These are phyloP conservation scores for Scomber japonicus DNA, from an alignment of 2,113 vertebrate genomes.

Conservation along the genomic window DNA sequence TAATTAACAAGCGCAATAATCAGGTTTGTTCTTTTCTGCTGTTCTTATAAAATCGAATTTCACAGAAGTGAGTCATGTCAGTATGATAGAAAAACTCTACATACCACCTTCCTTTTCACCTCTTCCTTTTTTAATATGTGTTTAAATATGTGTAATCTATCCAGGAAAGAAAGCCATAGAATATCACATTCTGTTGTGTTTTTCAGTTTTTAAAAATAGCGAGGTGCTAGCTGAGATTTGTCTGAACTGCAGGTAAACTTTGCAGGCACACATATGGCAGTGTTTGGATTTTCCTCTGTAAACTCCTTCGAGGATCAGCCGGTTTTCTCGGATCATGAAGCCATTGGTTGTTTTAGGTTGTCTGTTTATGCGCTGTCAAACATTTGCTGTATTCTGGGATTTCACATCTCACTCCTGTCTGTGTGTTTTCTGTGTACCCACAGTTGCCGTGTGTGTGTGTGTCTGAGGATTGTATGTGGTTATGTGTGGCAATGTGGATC, in stretches of 20 bases:
- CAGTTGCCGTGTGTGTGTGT: not conserved
- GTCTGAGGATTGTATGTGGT: not conserved
- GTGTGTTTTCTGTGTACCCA: slow-evolving; percentile 8
- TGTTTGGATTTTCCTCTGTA: slow-evolving; percentile 41
- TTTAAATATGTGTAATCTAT: not conserved
- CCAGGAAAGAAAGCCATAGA: not conserved
- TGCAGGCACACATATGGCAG: slow-evolving; percentile 47
- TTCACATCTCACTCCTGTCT: slow-evolving; percentile 16
- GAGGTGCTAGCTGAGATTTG: not conserved
- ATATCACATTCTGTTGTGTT: not conserved
- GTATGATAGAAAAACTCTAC: not conserved
- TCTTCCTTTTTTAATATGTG: not conserved
- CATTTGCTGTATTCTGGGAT: slow-evolving; percentile 39
- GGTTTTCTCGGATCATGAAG: slow-evolving; percentile 36
- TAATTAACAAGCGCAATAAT: not conserved
- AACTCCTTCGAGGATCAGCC: slow-evolving; percentile 20
- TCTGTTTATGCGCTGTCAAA: slow-evolving; percentile 49
- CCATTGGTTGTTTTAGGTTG: slow-evolving; percentile 50
- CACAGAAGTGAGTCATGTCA: not conserved
- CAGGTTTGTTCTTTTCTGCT: not conserved
- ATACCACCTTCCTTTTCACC: not conserved
- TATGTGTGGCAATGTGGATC: not conserved
- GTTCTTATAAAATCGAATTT: not conserved
- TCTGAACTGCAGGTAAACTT: slow-evolving; percentile 26
- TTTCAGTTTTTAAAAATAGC: not conserved